Evolutionary conservation across 2,113 vertebrate genomes (phyloP), one percentile per base, ranked within the genome.

Genomic region (Myrmophylax atrothorax): DNA sequence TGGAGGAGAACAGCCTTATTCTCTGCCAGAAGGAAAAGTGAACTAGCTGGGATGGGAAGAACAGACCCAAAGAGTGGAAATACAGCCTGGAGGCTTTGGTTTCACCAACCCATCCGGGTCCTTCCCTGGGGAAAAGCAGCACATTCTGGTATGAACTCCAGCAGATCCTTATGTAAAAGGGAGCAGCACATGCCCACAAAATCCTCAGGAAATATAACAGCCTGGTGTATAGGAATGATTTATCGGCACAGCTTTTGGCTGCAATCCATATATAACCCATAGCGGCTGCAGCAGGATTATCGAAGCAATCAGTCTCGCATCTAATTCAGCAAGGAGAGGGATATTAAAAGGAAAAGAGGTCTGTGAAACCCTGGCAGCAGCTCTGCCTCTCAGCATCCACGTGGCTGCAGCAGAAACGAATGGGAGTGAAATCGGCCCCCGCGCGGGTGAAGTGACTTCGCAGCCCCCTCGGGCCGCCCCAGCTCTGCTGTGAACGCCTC

Each of bases 161-260:
- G 81, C 96, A 96, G 96, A 91, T 93, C 78, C 94, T 97, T 97
- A 96, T 44, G 94, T 96, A 92, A 97, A 89, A 89, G 89, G 50
- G 6, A 86, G 75, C 85, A 68, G 87, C 81, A 94, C 80, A 97
- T 95, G 96, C 93, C 93, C 81, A 75, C 63, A 50, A 96, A 97
- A 97, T 96, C 94, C 94, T 84, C 83, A 78, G 92, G 93, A 94
- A 94, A 69, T 66, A 64, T 76, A 94, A 80, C 83, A 93, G 94
- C 64, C 72, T 94, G 90, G 68, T 79, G 73, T 95, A 93, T 94
- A 91, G 94, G 86, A 94, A 95, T 94, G 95, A 96, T 90, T 96
- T 93, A 93, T 95, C 68, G 44, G 87, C 86, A 73, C 26, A 20
- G 96, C 86, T 85, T 55, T 92, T 92, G 91, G 95, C 95, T 91